Conservation (phyloP, 2,888 invertebrate species). For the Desoria tigrina region DNA sequence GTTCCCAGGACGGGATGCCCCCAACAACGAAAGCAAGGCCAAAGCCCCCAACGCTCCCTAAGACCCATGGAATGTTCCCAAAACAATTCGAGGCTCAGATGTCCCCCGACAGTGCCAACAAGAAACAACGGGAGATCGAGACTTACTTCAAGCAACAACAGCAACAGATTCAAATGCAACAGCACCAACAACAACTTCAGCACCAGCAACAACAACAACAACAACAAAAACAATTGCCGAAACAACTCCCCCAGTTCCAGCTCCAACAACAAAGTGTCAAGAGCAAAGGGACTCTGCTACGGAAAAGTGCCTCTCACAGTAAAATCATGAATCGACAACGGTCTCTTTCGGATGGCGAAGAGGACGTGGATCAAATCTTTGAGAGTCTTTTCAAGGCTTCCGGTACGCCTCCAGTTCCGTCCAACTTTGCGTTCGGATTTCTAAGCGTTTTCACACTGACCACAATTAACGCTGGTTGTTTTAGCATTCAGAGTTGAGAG, state of each 20-base stretch:
- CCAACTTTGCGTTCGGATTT: background rate
- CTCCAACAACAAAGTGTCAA: slow-evolving; percentile 2
- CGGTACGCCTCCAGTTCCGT: slow-evolving; percentile 46
- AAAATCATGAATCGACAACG: slow-evolving; percentile 50
- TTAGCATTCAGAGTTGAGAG: too few relatives aligned
- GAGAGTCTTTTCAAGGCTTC: slow-evolving; percentile 73
- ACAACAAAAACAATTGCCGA: background rate
- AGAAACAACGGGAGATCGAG: slow-evolving; percentile 72
- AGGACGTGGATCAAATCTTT: slow-evolving; percentile 82
- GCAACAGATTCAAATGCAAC: background rate
- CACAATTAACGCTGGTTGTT: too few relatives aligned
- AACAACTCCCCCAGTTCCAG: slow-evolving; percentile 14
- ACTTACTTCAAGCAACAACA: slow-evolving; percentile 64
- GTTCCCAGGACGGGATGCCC: slow-evolving; percentile 57
- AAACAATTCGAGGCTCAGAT: slow-evolving; percentile 81
- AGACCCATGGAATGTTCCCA: slow-evolving; percentile 60
- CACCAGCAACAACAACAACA: slow-evolving; percentile 23
- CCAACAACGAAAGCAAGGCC: slow-evolving; percentile 58
- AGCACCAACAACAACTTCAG: slow-evolving; percentile 16
- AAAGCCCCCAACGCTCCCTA: slow-evolving; percentile 47
- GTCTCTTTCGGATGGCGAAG: slow-evolving; percentile 58
- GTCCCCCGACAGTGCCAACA: slow-evolving; percentile 66
- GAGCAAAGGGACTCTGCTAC: slow-evolving; percentile 22
- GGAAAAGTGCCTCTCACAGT: slow-evolving; percentile 56
- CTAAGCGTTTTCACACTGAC: background rate